A percentile compares a stretch with the other conserved stretches of the same genome.
phyloP scores from a whole-genome alignment of 2,888 invertebrate species.

The Ectobius pallidus region DNA sequence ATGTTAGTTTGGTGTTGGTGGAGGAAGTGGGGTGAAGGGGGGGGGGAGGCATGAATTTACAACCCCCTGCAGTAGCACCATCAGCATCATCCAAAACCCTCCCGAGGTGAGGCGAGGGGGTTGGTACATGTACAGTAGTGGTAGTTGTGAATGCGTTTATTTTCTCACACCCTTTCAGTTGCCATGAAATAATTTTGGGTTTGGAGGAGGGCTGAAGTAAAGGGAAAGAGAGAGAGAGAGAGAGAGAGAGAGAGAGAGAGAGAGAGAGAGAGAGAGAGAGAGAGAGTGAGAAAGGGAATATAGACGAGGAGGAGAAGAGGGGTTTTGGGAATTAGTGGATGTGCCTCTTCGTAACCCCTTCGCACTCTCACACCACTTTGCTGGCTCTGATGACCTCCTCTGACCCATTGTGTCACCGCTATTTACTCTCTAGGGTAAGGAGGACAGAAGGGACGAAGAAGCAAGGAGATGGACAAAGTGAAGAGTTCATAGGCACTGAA shows the following conservation, averaged over 20 bases:
- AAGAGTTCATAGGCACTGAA: background rate
- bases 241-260: constrained; percentile 42
- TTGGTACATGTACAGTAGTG: constrained; percentile 24
- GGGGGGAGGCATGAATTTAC: constrained; percentile 40
- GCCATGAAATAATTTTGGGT: constrained; percentile 39
- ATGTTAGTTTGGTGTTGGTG: constrained; percentile 25
- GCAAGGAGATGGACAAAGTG: background rate
- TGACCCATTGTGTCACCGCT: constrained; percentile 34
- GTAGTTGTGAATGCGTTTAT: constrained; percentile 28
- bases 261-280: constrained; percentile 46
- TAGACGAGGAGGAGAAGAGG: constrained; percentile 42
- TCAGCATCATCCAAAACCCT: constrained; percentile 33
- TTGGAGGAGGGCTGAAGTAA: constrained; percentile 34
- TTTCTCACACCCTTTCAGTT: constrained; percentile 30
- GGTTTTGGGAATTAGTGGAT: constrained; percentile 38
- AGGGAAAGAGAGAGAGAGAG: constrained; percentile 45
- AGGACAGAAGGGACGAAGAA: background rate
- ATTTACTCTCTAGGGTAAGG: constrained; percentile 20
- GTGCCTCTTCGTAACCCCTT: constrained; percentile 24
- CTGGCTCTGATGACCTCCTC: constrained; percentile 24
- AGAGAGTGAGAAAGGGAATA: constrained; percentile 44
- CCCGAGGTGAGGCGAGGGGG: constrained; percentile 21
- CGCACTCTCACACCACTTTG: background rate
- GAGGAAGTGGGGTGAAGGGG: constrained; percentile 2
- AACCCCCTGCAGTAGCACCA: constrained; percentile 39